Conservation (phyloP, 2,113 vertebrate species). For the Tonatia bakeri region DNA sequence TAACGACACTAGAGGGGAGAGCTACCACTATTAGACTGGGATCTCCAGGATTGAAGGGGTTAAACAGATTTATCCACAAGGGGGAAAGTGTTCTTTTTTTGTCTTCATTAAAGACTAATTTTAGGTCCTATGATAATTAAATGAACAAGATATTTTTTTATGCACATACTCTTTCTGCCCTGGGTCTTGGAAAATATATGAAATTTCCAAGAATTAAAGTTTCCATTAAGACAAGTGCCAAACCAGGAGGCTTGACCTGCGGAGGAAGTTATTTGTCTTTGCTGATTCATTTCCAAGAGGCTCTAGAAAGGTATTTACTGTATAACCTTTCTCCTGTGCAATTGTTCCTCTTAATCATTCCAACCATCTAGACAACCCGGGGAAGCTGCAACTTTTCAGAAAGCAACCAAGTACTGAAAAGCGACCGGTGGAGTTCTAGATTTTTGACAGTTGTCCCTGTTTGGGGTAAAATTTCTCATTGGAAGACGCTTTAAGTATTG, state of each 20-base stretch:
- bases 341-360: neutral
- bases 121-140: constrained; percentile 66
- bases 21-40: neutral
- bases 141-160: constrained; percentile 56
- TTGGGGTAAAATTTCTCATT: neutral
- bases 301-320: constrained; percentile 25
- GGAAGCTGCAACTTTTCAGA: neutral
- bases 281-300: constrained; percentile 3
- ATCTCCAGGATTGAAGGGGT: neutral
- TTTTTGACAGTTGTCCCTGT: neutral
- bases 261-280: constrained; percentile 51
- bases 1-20: neutral
- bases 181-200: constrained; percentile 54
- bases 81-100: neutral
- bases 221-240: constrained; percentile 77
- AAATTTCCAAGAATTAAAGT: constrained; percentile 80
- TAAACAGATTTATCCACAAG: constrained; percentile 1
- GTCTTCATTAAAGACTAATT: constrained; percentile 71
- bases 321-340: neutral
- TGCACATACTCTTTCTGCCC: constrained; percentile 43
- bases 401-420: neutral
- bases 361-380: neutral
- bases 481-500: neutral
- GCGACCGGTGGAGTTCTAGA: neutral
- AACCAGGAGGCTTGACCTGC: constrained; percentile 55